These are phyloP conservation scores for Channa argus DNA, from an alignment of 2,113 vertebrate species.

Conservation along the genomic window DNA sequence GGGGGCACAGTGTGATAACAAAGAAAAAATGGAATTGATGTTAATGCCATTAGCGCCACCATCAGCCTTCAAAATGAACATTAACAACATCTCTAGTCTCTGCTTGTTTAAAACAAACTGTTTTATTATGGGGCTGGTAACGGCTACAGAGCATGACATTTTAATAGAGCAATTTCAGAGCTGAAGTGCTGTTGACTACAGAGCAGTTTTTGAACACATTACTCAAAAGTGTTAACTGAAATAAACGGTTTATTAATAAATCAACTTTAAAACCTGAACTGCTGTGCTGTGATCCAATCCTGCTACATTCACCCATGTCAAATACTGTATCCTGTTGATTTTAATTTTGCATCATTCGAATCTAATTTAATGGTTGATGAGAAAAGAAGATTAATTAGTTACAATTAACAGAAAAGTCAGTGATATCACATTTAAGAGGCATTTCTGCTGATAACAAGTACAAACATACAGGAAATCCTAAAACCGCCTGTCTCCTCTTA, in stretches of 20 bases:
- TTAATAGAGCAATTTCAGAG: slow-evolving; percentile 40
- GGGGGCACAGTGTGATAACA: slow-evolving; percentile 19
- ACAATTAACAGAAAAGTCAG: slow-evolving; percentile 25
- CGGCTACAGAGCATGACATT: slow-evolving; percentile 33
- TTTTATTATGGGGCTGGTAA: slow-evolving; percentile 45
- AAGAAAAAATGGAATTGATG: slow-evolving; percentile 46
- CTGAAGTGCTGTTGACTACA: slow-evolving; percentile 27
- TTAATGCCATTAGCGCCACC: slow-evolving; percentile 47
- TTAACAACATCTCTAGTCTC: slow-evolving; percentile 36
- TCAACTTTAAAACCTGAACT: neutral
- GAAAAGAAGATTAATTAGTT: slow-evolving; percentile 34
- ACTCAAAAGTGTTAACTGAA: slow-evolving; percentile 16
- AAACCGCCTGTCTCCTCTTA: slow-evolving; percentile 67
- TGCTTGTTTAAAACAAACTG: slow-evolving; percentile 31
- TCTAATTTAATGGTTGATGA: slow-evolving; percentile 19
- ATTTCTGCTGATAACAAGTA: slow-evolving; percentile 59
- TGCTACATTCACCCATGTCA: slow-evolving; percentile 30
- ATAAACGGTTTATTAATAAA: slow-evolving; percentile 32
- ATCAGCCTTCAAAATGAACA: slow-evolving; percentile 36
- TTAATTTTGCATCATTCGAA: slow-evolving; percentile 16
- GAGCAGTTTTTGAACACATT: slow-evolving; percentile 20
- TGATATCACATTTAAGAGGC: slow-evolving; percentile 53
- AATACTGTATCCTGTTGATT: slow-evolving; percentile 9
- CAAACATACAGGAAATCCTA: slow-evolving; percentile 52
- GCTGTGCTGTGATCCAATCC: slow-evolving; percentile 31